Evolutionary conservation across 2,113 vertebrate species (phyloP), one percentile per base, ranked within the genome.

Genomic region (Antechinus stuartii): DNA sequence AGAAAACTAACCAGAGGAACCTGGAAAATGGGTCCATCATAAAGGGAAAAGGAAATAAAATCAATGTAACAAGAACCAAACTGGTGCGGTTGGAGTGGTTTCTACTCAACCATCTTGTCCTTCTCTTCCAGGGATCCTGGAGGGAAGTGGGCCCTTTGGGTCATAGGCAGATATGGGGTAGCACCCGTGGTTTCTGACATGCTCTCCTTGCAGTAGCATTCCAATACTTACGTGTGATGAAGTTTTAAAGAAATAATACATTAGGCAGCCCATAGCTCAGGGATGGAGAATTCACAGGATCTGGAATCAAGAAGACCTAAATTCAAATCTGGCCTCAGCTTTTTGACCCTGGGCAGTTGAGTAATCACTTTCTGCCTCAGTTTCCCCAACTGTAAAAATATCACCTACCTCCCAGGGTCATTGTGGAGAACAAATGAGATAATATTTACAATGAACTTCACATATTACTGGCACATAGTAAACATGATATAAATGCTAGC

Each of bases 1-100:
- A 57, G 96, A 0, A 1, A 93, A 99, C 95, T 98, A 98, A 98
- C 8, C 42, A 25, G 42, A 92, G 46, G 35, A 90, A 94, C 1
- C 47, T 1, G 24, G 0, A 5, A 3, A 30, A 90, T 7, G 30
- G 10, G 16, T 8, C 35, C 89, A 50, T 49, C 0, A 89, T 76
- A 91, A 27, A 93, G 54, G 35, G 42, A 91, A 94, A 49, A 54
- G 93, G 89, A 53, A 98, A 96, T 93, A 93, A 98, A 98, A 55
- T 92, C 49, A 49, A 19, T 68, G 93, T 16, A 46, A 9, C 9
- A 24, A 2, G 12, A 94, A 93, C 90, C 94, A n/a, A 30, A 42
- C 16, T 61, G 27, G 27, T 27, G 47, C 8, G 11, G 9, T 35
- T 42, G 22, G 54, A 94, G 46, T 90, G 89, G 46, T 97, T 94